Evolutionary conservation across 2,888 invertebrate genomes (phyloP), one percentile per base, ranked within the genome.

Genomic region (Ommatoiulus sabulosus): DNA sequence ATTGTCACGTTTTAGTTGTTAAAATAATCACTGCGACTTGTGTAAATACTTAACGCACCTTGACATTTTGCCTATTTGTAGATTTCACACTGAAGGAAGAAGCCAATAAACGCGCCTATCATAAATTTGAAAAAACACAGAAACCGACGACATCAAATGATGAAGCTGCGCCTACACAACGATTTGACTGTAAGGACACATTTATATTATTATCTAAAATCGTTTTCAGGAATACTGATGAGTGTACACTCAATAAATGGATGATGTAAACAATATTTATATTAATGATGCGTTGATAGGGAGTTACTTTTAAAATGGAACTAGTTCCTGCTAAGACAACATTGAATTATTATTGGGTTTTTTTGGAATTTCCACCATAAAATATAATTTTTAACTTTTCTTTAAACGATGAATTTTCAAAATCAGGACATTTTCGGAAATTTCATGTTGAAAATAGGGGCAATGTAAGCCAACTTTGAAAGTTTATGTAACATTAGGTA

Each of bases 91-190:
- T 98, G 52, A 98, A 97, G 92, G 96, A 97, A 91, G 96, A 96
- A 44, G 97, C 97, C 0, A 98, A 98, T 91, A 96, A 97, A 91
- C 96, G 97, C 91, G 98, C 98, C 0, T 98, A 96, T 92, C 96
- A 97, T 91, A 96, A 96, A 91, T 97, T 98, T 92, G 96, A 97
- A 92, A 97, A 97, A 91, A 96, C 96, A 84, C 96, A 97, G 91
- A 93, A 93, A 90, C 90, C 90, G 52, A 90, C 90, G 1, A 92
- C 93, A 87, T 90, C 92, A 91, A 90, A 93, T 92, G 72, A 96
- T 91, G 95, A 95, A 91, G 94, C 94, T n/a, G 95, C 95, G 57
- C 96, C 96, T 91, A 96, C 96, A 0, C 95, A 95, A 91, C 94
- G 95, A 91, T 93, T 93, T 90, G 94, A 94, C 90, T 92, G 93